phyloP scores from a whole-genome alignment of 2,797 vertebrate genomes.

The Erpetoichthys calabaricus region DNA sequence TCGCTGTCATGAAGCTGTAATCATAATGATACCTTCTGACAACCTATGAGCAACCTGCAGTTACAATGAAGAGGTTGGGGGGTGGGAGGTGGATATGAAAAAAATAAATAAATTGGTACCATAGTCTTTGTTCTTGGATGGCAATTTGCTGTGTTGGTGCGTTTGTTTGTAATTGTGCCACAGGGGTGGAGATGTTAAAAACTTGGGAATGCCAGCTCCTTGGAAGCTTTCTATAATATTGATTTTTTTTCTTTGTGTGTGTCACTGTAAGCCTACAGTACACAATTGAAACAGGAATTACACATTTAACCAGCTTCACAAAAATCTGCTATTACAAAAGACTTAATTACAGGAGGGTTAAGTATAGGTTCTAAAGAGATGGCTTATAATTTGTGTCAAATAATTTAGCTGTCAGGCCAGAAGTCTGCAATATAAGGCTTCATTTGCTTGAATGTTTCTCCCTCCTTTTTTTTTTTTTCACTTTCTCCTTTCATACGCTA shows the following conservation, averaged over 20 bases:
- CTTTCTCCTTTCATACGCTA: background rate
- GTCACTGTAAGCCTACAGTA: no score
- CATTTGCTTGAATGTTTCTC: constrained; percentile 9
- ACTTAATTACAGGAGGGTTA: constrained; percentile 14
- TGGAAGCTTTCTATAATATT: no score
- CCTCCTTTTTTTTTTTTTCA: background rate
- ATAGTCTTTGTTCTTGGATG: no score
- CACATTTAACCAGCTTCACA: no score
- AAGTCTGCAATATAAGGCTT: constrained; percentile 8
- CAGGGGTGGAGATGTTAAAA: no score
- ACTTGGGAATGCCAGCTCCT: no score
- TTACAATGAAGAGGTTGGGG: background rate
- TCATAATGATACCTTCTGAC: background rate
- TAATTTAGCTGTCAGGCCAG: constrained; percentile 28
- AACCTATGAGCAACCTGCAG: background rate
- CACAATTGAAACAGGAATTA: no score
- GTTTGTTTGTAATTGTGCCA: no score
- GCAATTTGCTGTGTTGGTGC: no score
- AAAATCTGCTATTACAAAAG: background rate
- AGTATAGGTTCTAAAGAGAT: constrained; percentile 33
- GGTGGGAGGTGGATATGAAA: no score
- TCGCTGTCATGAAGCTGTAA: background rate
- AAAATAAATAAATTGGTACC: no score
- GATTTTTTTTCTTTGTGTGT: no score
- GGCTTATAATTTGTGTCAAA: constrained; percentile 46